Conservation (phyloP, 2,888 invertebrate species). For the Palloptera scutellata region DNA sequence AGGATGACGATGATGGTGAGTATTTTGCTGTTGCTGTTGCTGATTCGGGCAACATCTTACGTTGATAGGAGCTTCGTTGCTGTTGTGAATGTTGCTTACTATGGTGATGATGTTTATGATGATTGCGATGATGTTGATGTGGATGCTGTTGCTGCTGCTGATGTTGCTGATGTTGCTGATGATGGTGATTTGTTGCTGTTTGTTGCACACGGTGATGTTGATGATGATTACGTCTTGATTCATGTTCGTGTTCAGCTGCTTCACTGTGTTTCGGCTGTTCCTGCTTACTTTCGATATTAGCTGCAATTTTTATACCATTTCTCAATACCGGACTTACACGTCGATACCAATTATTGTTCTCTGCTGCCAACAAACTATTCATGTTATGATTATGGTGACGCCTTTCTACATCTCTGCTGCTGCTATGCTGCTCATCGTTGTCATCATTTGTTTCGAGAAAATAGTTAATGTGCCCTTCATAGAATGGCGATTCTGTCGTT, state of each 20-base stretch:
- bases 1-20: slow-evolving; percentile 29
- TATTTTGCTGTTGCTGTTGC: slow-evolving; percentile 28
- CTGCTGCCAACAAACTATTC: slow-evolving; percentile 46
- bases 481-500: slow-evolving; percentile 49
- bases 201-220: slow-evolving; percentile 20
- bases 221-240: slow-evolving; percentile 3
- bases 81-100: slow-evolving; percentile 24
- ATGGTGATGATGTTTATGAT: slow-evolving; percentile 14
- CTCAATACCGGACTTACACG: slow-evolving; percentile 52
- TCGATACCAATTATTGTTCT: slow-evolving; percentile 53
- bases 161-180: slow-evolving; percentile 34
- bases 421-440: slow-evolving; percentile 30
- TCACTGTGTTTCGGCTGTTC: slow-evolving; percentile 7
- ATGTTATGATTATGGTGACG: slow-evolving; percentile 32
- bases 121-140: slow-evolving; percentile 22
- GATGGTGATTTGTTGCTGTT: slow-evolving; percentile 25
- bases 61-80: slow-evolving; percentile 26
- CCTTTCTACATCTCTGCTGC: neutral
- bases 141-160: slow-evolving; percentile 28
- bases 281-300: slow-evolving; percentile 4
- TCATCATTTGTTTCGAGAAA: slow-evolving; percentile 50
- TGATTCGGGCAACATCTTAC: neutral
- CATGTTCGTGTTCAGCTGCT: slow-evolving; percentile 13
- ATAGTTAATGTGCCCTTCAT: slow-evolving; percentile 60
- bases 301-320: slow-evolving; percentile 46